Evolutionary conservation across 2,888 invertebrate genomes (phyloP).

Genomic region (Cephus spinipes): DNA sequence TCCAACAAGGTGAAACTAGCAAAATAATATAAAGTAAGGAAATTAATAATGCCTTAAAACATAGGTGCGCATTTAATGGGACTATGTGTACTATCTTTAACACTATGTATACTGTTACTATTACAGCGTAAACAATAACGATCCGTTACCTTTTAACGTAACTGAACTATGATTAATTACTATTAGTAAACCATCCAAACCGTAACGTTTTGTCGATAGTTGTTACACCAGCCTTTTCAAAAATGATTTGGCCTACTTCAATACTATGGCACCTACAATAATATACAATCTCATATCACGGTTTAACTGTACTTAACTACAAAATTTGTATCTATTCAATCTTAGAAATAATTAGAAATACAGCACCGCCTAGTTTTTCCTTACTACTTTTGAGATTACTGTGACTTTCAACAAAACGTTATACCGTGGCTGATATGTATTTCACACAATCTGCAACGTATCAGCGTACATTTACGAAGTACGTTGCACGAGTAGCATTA

Average conservation of each 20-base stretch:
- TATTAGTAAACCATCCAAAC: background rate
- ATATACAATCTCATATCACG: background rate
- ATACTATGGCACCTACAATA: background rate
- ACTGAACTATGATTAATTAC: conserved; percentile 14
- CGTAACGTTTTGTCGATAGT: background rate
- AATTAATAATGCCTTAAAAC: conserved; percentile 47
- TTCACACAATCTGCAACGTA: conserved; percentile 5
- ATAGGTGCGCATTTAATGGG: conserved; percentile 38
- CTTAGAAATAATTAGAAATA: background rate
- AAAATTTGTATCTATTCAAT: background rate
- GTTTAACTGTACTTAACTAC: background rate
- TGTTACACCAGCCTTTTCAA: background rate
- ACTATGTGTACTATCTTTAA: conserved; percentile 23
- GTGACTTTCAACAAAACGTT: background rate
- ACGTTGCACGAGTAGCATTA: conserved; percentile 18
- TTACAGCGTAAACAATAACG: conserved; percentile 10
- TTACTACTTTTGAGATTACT: background rate
- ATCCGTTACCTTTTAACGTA: conserved; percentile 13
- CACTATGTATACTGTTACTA: conserved; percentile 9
- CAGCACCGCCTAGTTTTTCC: background rate
- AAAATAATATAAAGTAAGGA: background rate
- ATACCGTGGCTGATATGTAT: conserved; percentile 14
- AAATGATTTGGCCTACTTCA: background rate
- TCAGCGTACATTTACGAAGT: background rate
- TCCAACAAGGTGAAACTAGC: background rate